These are phyloP conservation scores for Ricordea florida DNA, from an alignment of 92 coral and sea anemone species.

Conservation along the genomic window DNA sequence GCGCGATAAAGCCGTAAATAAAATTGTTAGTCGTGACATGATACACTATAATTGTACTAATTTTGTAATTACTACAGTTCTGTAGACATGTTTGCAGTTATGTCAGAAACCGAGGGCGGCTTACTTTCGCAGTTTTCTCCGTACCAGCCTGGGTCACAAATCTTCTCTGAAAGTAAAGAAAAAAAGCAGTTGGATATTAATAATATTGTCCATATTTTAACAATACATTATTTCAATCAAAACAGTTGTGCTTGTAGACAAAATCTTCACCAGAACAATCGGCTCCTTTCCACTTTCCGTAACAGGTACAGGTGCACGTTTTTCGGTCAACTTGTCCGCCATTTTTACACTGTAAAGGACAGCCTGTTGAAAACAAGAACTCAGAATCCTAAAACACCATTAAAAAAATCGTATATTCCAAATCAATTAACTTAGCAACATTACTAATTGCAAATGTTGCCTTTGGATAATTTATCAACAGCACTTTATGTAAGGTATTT, in stretches of 20 bases:
- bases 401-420: too few relatives aligned
- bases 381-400: too few relatives aligned
- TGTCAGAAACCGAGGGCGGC: not conserved
- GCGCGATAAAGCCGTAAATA: too few relatives aligned
- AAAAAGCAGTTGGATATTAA: not conserved
- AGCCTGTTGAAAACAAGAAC: not conserved
- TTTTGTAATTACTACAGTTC: too few relatives aligned
- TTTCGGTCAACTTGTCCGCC: constrained; percentile 44
- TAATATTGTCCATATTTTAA: not conserved
- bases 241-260: not conserved
- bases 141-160: constrained; percentile 47
- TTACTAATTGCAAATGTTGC: too few relatives aligned
- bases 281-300: constrained; percentile 49
- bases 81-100: not conserved
- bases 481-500: too few relatives aligned
- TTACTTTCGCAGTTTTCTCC: constrained; percentile 46
- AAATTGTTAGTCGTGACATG: too few relatives aligned
- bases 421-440: too few relatives aligned
- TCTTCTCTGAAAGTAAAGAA: constrained; percentile 2
- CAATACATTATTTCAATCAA: not conserved
- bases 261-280: constrained; percentile 32
- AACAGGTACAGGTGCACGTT: constrained; percentile 50
- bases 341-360: constrained; percentile 43
- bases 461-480: too few relatives aligned
- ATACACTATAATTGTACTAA: too few relatives aligned